phyloP scores from a whole-genome alignment of 2,113 vertebrate species.

The Cnemophilus loriae region DNA sequence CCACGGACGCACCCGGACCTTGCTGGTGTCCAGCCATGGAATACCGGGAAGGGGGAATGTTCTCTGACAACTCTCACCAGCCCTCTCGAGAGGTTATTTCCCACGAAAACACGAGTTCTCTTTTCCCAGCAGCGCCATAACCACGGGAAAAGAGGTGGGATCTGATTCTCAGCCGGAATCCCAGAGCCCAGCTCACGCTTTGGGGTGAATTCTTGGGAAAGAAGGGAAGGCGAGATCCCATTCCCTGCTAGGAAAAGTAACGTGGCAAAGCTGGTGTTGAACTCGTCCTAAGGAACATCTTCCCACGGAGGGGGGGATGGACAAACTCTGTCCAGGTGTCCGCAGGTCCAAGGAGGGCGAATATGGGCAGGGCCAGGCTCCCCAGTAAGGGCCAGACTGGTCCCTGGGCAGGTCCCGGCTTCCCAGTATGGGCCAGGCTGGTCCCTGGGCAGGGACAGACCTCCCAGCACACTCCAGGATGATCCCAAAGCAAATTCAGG shows the following conservation, averaged over 20 bases:
- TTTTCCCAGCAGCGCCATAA: fast-evolving
- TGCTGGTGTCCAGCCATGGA: fast-evolving
- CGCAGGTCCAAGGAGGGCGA: neutral
- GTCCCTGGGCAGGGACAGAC: no score
- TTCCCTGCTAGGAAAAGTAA: no score
- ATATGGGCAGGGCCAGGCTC: neutral
- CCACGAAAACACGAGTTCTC: fast-evolving
- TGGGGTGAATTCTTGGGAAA: neutral
- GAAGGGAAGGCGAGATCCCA: fast-evolving
- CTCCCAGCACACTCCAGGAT: neutral
- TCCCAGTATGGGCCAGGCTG: neutral
- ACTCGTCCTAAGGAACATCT: neutral
- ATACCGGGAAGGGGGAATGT: fast-evolving
- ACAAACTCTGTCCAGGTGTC: no score
- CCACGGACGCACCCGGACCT: fast-evolving
- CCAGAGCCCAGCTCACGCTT: fast-evolving
- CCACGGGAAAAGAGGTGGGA: fast-evolving
- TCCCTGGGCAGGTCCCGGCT: neutral
- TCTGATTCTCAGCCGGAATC: fast-evolving
- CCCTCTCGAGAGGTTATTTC: fast-evolving
- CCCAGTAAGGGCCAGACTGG: no score
- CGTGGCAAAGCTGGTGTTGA: neutral
- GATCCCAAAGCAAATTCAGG: neutral
- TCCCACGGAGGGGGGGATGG: neutral
- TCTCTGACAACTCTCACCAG: fast-evolving